Conservation (phyloP, 2,797 vertebrate genomes). For the Spondyliosoma cantharus region DNA sequence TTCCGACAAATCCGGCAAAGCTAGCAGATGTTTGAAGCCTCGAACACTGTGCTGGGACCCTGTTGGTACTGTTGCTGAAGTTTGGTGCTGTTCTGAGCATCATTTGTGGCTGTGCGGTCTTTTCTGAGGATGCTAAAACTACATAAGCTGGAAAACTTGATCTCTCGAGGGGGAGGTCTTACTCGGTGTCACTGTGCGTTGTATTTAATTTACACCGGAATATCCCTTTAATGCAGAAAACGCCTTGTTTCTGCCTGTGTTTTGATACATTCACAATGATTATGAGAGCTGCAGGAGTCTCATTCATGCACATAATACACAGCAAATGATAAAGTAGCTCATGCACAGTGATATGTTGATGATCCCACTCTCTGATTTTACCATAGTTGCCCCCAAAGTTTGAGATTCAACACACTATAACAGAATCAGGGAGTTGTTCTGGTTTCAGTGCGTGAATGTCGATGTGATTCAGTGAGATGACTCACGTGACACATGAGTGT, state of each 20-base stretch:
- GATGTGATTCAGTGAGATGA: slow-evolving; percentile 32
- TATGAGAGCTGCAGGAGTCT: not conserved
- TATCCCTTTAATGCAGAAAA: too few species aligned
- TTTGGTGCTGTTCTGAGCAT: too few species aligned
- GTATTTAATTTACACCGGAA: too few species aligned
- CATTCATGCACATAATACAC: slow-evolving; percentile 65
- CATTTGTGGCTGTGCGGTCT: too few species aligned
- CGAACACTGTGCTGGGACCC: too few species aligned
- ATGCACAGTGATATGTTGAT: slow-evolving; percentile 58
- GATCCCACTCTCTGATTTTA: slow-evolving; percentile 23
- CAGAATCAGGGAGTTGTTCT: slow-evolving; percentile 26
- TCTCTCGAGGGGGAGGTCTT: too few species aligned
- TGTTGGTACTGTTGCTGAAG: too few species aligned
- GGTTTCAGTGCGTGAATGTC: slow-evolving; percentile 32
- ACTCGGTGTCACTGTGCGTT: too few species aligned
- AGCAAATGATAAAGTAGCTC: slow-evolving; percentile 41
- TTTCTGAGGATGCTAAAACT: too few species aligned
- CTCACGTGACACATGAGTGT: slow-evolving; percentile 1
- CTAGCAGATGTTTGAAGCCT: too few species aligned
- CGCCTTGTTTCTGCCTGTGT: not conserved
- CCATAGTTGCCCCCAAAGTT: slow-evolving; percentile 12
- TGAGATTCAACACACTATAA: slow-evolving; percentile 32
- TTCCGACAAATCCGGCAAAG: too few species aligned
- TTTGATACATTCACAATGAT: not conserved
- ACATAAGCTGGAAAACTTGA: too few species aligned